phyloP scores from a whole-genome alignment of 2,113 vertebrate genomes.

The Tachysurus fulvidraco region DNA sequence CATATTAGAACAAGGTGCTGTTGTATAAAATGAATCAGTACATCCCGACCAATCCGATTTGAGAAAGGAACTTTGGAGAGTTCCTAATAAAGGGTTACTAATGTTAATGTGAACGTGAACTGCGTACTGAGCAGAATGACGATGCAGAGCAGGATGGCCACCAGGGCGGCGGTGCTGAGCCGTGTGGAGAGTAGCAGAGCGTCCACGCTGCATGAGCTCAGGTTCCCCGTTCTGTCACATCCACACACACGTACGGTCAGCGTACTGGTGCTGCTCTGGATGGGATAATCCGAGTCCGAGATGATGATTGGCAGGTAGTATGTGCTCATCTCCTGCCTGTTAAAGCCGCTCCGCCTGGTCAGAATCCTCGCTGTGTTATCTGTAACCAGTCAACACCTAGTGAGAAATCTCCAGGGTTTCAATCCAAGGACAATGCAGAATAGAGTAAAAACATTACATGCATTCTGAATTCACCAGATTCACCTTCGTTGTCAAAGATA shows the following conservation, averaged over 20 bases:
- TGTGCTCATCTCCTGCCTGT: constrained; percentile 79
- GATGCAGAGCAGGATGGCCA: constrained; percentile 79
- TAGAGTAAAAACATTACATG: constrained; percentile 3
- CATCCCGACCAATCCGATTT: neutral
- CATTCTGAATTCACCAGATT: constrained; percentile 43
- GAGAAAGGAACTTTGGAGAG: neutral
- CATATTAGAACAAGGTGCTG: neutral
- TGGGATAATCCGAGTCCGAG: constrained; percentile 81
- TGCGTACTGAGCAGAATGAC: constrained; percentile 77
- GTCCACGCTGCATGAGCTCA: constrained; percentile 77
- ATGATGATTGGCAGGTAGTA: constrained; percentile 84
- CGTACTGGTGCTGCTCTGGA: constrained; percentile 80
- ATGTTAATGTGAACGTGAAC: no score
- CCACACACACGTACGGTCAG: constrained; percentile 77
- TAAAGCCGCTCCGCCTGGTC: constrained; percentile 83
- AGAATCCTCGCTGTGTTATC: constrained; percentile 87
- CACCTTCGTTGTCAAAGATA: constrained; percentile 90
- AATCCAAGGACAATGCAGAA: neutral
- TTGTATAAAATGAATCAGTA: neutral
- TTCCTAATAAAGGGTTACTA: neutral
- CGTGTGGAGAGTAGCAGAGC: constrained; percentile 76
- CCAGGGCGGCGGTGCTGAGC: constrained; percentile 75
- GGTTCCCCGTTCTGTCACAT: constrained; percentile 75
- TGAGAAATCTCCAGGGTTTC: neutral
- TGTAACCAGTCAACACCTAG: constrained; percentile 50